phyloP scores from a whole-genome alignment of 2,888 invertebrate species.

The Tuberolachnus salignus region DNA sequence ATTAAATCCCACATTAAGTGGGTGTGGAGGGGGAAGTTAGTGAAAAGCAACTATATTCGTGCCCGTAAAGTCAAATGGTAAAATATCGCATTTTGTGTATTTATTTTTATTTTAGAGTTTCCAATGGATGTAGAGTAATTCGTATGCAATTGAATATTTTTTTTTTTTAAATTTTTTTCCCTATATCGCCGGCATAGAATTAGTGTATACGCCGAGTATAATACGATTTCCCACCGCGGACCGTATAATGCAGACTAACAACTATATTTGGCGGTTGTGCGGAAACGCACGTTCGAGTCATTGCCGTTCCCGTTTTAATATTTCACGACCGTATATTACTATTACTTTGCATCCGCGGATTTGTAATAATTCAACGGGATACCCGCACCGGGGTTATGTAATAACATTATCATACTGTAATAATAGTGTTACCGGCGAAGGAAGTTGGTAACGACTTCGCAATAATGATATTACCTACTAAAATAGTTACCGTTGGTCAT shows the following conservation, averaged over 20 bases:
- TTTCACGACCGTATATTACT: background rate
- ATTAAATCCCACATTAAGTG: background rate
- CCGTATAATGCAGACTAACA: too few species aligned
- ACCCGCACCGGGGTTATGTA: background rate
- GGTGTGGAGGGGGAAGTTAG: background rate
- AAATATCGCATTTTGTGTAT: background rate
- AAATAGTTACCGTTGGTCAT: too few species aligned
- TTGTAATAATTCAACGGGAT: slow-evolving; percentile 14
- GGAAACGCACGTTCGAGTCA: too few species aligned
- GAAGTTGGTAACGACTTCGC: background rate
- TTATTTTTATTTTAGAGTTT: slow-evolving; percentile 6
- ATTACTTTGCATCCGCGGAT: background rate
- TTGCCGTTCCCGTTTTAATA: background rate
- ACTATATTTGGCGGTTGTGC: too few species aligned
- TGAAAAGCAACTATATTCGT: background rate
- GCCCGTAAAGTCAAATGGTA: background rate
- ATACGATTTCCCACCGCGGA: too few species aligned
- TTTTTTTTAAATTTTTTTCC: too few species aligned
- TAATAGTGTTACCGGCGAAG: background rate
- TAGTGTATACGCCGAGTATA: too few species aligned
- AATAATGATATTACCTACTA: background rate
- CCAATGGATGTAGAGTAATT: slow-evolving; percentile 24
- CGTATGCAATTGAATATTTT: too few species aligned
- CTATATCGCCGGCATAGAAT: too few species aligned
- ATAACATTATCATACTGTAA: too few species aligned